These are phyloP conservation scores for Notospermus geniculatus DNA, from an alignment of 1,140 invertebrate genomes.

Conservation along the genomic window DNA sequence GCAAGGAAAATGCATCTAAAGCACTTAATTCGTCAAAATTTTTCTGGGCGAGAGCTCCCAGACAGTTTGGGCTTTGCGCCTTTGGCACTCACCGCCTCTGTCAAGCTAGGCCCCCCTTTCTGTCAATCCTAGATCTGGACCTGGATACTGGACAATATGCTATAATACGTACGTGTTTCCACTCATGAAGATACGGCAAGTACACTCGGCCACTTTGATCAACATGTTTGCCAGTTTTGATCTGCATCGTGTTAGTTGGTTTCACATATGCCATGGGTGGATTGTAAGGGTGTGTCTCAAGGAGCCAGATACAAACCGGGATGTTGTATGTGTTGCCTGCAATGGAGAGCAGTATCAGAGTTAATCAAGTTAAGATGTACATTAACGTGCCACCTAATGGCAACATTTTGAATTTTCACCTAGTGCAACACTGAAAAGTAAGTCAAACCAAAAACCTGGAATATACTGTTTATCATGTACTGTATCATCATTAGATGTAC, in stretches of 20 bases:
- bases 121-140: not conserved
- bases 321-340: constrained; percentile 87
- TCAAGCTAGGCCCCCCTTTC: not conserved
- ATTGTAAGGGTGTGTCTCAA: constrained; percentile 95
- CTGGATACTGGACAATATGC: not conserved
- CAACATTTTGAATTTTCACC: no score
- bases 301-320: constrained; percentile 92
- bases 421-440: no score
- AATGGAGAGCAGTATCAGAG: constrained; percentile 29
- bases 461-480: no score
- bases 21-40: no score
- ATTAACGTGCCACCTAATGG: no score
- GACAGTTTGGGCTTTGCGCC: no score
- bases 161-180: constrained; percentile 74
- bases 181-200: constrained; percentile 94
- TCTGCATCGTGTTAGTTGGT: constrained; percentile 92
- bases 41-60: no score
- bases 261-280: constrained; percentile 97
- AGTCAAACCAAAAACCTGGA: no score
- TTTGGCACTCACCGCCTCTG: no score
- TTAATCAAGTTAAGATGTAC: no score
- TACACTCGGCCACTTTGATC: constrained; percentile 95
- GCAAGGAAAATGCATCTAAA: no score
- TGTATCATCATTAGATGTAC: no score
- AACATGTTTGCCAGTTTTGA: constrained; percentile 91